These are phyloP conservation scores for Cantharis flavilabris DNA, from an alignment of 2,888 invertebrate species.

Conservation along the genomic window DNA sequence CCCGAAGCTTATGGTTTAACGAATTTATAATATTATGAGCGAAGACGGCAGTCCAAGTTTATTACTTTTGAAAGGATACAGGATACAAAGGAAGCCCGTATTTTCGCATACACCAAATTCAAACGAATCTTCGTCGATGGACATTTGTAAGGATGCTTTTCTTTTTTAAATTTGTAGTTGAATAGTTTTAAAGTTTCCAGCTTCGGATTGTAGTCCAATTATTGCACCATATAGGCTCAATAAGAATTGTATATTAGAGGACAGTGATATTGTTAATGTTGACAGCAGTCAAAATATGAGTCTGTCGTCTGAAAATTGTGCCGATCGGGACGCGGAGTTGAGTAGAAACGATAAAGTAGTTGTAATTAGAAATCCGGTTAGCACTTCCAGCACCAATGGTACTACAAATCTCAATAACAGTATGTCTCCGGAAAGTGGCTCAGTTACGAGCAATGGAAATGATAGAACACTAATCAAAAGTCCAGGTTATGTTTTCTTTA, in stretches of 20 bases:
- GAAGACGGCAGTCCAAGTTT: constrained; percentile 62
- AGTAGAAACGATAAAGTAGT: background rate
- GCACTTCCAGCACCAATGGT: background rate
- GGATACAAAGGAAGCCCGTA: constrained; percentile 67
- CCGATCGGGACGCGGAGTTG: background rate
- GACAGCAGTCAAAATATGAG: background rate
- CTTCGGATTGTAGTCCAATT: constrained; percentile 33
- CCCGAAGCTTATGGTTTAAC: constrained; percentile 16
- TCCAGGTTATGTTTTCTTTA: background rate
- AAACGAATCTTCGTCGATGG: constrained; percentile 2
- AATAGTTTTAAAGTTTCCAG: constrained; percentile 31
- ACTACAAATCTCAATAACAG: background rate
- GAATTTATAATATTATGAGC: constrained; percentile 50
- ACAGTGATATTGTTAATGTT: background rate
- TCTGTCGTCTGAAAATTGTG: background rate
- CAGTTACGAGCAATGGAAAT: background rate
- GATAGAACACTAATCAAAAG: background rate
- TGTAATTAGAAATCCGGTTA: background rate
- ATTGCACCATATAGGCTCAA: background rate
- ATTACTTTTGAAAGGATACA: constrained; percentile 69
- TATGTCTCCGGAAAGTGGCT: background rate
- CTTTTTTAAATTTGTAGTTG: background rate
- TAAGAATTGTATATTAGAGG: background rate
- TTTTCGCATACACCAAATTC: constrained; percentile 42
- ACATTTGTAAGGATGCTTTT: background rate